Conservation (phyloP, 2,888 invertebrate species). For the Scelioninae gen. 1 region DNA sequence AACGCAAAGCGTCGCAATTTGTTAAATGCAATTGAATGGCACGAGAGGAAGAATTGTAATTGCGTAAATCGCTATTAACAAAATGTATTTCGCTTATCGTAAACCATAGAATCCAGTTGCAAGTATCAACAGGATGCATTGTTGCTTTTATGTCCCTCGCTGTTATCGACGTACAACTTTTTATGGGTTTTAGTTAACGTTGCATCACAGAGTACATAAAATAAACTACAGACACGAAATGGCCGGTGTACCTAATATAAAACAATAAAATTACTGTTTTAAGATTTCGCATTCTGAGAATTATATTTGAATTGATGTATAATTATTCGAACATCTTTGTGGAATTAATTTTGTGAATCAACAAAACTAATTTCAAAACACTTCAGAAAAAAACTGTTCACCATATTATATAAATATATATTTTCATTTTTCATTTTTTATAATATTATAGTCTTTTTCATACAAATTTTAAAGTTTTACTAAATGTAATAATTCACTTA, state of each 20-base stretch:
- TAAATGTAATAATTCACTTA: no score
- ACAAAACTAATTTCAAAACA: no score
- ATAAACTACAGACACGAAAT: constrained; percentile 50
- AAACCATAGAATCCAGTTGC: constrained; percentile 59
- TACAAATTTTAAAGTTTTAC: no score
- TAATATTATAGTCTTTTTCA: no score
- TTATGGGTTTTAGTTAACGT: constrained; percentile 62
- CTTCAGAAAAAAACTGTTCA: no score
- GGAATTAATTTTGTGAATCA: no score
- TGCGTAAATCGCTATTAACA: constrained; percentile 58
- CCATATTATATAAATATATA: no score
- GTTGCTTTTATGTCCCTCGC: constrained; percentile 59
- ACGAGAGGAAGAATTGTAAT: constrained; percentile 48
- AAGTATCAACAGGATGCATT: constrained; percentile 57
- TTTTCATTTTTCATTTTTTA: no score
- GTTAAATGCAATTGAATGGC: constrained; percentile 47
- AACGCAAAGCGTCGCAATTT: constrained; percentile 37
- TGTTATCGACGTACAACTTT: constrained; percentile 61
- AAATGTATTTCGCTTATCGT: constrained; percentile 65
- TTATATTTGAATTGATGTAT: constrained; percentile 26
- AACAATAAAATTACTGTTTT: constrained; percentile 39
- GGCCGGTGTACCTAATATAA: constrained; percentile 38
- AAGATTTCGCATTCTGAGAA: constrained; percentile 23
- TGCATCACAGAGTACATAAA: constrained; percentile 49
- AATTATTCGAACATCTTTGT: neutral